phyloP scores from a whole-genome alignment of 35 echinoderm and acorn worm genomes.

The Apostichopus californicus region DNA sequence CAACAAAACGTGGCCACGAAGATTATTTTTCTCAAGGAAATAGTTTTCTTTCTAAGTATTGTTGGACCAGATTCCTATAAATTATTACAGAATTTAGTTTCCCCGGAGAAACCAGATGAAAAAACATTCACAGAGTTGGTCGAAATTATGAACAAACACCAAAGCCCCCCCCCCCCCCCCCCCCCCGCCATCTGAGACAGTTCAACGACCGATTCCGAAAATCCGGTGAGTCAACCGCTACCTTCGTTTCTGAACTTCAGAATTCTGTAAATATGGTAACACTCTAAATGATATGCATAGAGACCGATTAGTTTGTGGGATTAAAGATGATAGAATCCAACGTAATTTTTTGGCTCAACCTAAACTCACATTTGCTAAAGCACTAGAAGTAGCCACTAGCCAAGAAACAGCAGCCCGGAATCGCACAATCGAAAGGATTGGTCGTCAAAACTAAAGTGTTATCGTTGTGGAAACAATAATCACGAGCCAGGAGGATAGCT shows the following conservation, averaged over 20 bases:
- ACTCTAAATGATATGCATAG: neutral
- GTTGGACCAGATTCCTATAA: slow-evolving; percentile 22
- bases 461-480: slow-evolving; percentile 36
- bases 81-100: slow-evolving; percentile 22
- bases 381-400: slow-evolving; percentile 11
- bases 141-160: slow-evolving; percentile 14
- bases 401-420: slow-evolving; percentile 1
- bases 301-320: slow-evolving; percentile 1
- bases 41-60: slow-evolving; percentile 1
- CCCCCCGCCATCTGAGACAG: neutral
- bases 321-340: slow-evolving; percentile 38
- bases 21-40: too few relatives aligned
- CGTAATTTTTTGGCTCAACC: neutral
- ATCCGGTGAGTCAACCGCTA: too few relatives aligned
- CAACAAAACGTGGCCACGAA: too few relatives aligned
- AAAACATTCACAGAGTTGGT: slow-evolving; percentile 16
- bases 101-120: neutral
- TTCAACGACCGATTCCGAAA: neutral
- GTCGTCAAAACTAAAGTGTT: neutral
- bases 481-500: slow-evolving; percentile 5
- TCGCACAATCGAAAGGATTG: neutral
- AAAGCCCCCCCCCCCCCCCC: slow-evolving; percentile 28
- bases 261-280: slow-evolving; percentile 38
- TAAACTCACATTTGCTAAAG: slow-evolving; percentile 21
- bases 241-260: neutral